Percentiles rank a stretch among this genome's conserved stretches.
Evolutionary conservation across 2,888 invertebrate genomes (phyloP).

Genomic region (Apeira syringaria): DNA sequence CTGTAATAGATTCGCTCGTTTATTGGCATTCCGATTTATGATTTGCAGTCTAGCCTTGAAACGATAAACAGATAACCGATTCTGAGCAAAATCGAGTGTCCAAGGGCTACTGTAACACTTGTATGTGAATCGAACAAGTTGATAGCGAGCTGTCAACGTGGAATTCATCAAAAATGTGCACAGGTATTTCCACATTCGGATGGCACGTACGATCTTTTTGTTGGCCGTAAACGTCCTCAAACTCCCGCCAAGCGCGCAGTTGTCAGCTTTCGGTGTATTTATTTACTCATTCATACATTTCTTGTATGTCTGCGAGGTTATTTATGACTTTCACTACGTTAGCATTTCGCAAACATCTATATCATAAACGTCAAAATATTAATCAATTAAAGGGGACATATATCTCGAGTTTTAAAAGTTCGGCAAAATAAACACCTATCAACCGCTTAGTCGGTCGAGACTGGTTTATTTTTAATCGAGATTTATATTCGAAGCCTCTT

Average conservation of each 20-base stretch:
- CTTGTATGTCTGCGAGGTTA: slow-evolving; percentile 55
- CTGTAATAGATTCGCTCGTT: too few species aligned
- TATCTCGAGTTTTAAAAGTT: slow-evolving; percentile 32
- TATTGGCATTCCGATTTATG: too few species aligned
- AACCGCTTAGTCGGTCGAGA: slow-evolving; percentile 54
- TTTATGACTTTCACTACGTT: slow-evolving; percentile 46
- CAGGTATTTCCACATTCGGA: slow-evolving; percentile 59
- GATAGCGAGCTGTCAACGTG: slow-evolving; percentile 51
- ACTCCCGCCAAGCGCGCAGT: slow-evolving; percentile 49
- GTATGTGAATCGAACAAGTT: slow-evolving; percentile 29
- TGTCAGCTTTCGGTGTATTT: slow-evolving; percentile 66
- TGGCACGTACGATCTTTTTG: slow-evolving; percentile 61
- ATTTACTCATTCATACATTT: slow-evolving; percentile 68
- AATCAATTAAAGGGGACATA: slow-evolving; percentile 38
- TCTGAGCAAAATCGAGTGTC: slow-evolving; percentile 8
- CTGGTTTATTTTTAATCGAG: slow-evolving; percentile 63
- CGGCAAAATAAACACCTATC: slow-evolving; percentile 61
- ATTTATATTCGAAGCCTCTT: slow-evolving; percentile 79
- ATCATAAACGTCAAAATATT: slow-evolving; percentile 44
- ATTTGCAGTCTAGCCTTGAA: too few species aligned
- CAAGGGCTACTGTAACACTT: slow-evolving; percentile 18
- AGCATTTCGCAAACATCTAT: slow-evolving; percentile 40
- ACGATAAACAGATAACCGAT: not conserved
- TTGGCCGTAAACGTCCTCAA: slow-evolving; percentile 61
- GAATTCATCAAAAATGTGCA: slow-evolving; percentile 59